phyloP scores from a whole-genome alignment of 2,888 invertebrate genomes.

The Resseliella maxima region DNA sequence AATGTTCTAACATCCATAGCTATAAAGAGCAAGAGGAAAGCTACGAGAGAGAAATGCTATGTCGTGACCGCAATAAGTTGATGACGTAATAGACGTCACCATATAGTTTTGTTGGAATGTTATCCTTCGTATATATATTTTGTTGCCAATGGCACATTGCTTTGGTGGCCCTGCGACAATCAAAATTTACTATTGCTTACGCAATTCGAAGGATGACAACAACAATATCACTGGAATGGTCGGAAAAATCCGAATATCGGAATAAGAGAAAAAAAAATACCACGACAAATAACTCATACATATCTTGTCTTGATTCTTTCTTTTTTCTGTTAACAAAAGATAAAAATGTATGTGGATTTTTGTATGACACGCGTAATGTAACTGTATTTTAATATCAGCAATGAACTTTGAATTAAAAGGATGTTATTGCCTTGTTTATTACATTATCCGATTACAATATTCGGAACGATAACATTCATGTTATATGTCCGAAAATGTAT shows the following conservation, averaged over 20 bases:
- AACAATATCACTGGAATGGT: background rate
- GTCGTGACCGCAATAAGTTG: constrained; percentile 31
- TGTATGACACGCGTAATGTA: too few species aligned
- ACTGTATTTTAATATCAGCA: too few species aligned
- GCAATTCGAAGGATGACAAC: constrained; percentile 27
- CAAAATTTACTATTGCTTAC: constrained; percentile 15
- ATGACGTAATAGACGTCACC: constrained; percentile 3
- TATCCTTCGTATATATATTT: constrained; percentile 23
- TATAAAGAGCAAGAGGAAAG: background rate
- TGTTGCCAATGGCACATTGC: constrained; percentile 38
- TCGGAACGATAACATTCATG: background rate
- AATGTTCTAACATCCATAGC: constrained; percentile 15
- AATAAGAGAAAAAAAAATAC: background rate
- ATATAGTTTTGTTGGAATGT: background rate
- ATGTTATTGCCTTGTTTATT: background rate
- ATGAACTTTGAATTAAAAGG: background rate
- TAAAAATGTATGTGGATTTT: too few species aligned
- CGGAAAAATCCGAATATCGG: background rate
- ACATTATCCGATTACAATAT: background rate
- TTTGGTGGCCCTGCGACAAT: background rate
- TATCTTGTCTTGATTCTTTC: background rate
- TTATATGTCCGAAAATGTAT: background rate
- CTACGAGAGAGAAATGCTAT: background rate
- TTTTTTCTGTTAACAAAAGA: too few species aligned
- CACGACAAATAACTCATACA: too few species aligned